Percentiles rank a stretch among this genome's conserved stretches.
phyloP scores from a whole-genome alignment of 1,140 invertebrate species.

The Drosophila murphyi region DNA sequence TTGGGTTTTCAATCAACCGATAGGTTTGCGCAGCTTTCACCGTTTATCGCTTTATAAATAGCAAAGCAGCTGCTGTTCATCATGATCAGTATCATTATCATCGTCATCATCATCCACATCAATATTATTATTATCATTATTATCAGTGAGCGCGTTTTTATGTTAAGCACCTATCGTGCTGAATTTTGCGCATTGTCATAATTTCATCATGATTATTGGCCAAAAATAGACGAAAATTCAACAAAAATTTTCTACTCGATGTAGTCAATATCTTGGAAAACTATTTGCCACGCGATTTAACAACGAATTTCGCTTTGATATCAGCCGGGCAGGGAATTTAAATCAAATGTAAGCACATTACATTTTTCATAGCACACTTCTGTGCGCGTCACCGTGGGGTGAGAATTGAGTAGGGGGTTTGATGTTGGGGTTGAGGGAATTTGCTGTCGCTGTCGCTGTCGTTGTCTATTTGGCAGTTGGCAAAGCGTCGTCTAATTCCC shows the following conservation, averaged over 20 bases:
- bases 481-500: slow-evolving; percentile 64
- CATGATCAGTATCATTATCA: slow-evolving; percentile 1
- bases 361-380: slow-evolving; percentile 79
- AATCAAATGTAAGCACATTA: slow-evolving; percentile 73
- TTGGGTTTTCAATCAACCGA: slow-evolving; percentile 75
- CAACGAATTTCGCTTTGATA: slow-evolving; percentile 76
- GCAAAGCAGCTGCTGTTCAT: slow-evolving; percentile 28
- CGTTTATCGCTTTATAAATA: slow-evolving; percentile 45
- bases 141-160: slow-evolving; percentile 13
- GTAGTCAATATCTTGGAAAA: slow-evolving; percentile 42
- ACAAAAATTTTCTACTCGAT: slow-evolving; percentile 20
- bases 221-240: slow-evolving; percentile 60
- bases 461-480: slow-evolving; percentile 67
- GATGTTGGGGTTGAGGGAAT: background rate
- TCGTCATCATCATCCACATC: slow-evolving; percentile 12
- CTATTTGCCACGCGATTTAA: slow-evolving; percentile 79
- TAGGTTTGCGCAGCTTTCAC: slow-evolving; percentile 61
- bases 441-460: slow-evolving; percentile 1
- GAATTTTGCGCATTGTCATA: slow-evolving; percentile 37
- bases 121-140: slow-evolving; percentile 5
- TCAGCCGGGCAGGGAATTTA: slow-evolving; percentile 59
- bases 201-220: slow-evolving; percentile 59
- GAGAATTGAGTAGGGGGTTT: background rate
- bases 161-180: slow-evolving; percentile 43
- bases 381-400: slow-evolving; percentile 32